These are phyloP conservation scores for Drosophila obscura DNA, from an alignment of 1,140 invertebrate species.

Conservation along the genomic window DNA sequence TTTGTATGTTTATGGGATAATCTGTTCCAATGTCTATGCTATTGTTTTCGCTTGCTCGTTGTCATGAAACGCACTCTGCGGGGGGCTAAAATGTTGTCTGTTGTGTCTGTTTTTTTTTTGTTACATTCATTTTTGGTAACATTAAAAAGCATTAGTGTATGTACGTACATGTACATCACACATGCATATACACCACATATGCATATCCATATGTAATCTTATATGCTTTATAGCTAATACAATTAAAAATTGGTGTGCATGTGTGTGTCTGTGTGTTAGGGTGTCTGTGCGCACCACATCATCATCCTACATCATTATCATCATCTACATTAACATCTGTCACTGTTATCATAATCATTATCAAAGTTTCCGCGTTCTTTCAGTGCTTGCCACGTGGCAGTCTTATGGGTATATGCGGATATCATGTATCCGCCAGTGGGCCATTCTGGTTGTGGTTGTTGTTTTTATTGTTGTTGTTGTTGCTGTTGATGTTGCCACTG, in stretches of 20 bases:
- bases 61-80: constrained; percentile 13
- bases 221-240: constrained; percentile 32
- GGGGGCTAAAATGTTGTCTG: constrained; percentile 2
- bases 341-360: constrained; percentile 1
- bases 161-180: not conserved
- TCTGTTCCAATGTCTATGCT: not conserved
- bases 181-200: constrained; percentile 2
- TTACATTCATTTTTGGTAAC: constrained; percentile 26
- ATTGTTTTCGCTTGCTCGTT: constrained; percentile 16
- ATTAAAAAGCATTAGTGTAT: constrained; percentile 20
- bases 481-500: constrained; percentile 35
- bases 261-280: constrained; percentile 15
- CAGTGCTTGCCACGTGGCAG: constrained; percentile 72
- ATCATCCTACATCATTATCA: constrained; percentile 6
- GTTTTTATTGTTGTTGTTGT: constrained; percentile 33
- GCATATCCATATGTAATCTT: constrained; percentile 19
- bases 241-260: constrained; percentile 57
- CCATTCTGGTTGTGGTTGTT: constrained; percentile 50
- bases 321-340: no score
- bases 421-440: constrained; percentile 73
- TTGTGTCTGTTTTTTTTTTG: not conserved
- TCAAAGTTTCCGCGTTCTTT: constrained; percentile 18
- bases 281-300: constrained; percentile 1
- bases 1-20: not conserved
- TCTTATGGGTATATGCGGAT: constrained; percentile 76